Conservation (phyloP, 2,888 invertebrate genomes). For the Drosophila fungiperda region DNA sequence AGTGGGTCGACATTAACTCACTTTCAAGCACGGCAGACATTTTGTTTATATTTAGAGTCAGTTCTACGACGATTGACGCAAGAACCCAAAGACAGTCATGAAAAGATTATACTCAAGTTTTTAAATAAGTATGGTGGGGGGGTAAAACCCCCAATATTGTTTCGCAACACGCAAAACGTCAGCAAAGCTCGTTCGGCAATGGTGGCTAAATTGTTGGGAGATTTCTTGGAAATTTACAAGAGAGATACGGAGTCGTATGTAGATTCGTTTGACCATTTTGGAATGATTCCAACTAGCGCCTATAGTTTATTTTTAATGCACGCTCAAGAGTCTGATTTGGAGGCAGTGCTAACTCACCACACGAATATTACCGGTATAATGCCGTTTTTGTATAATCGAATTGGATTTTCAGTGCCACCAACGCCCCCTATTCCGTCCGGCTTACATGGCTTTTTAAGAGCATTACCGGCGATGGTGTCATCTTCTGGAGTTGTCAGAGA, state of each 20-base stretch:
- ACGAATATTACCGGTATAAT: conserved; percentile 84
- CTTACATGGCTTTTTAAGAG: conserved; percentile 84
- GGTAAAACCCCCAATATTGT: conserved; percentile 89
- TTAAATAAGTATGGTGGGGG: conserved; percentile 90
- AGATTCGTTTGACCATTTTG: conserved; percentile 89
- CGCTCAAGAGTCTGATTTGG: conserved; percentile 85
- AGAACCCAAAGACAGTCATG: conserved; percentile 83
- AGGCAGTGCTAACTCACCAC: conserved; percentile 83
- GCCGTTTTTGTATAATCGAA: conserved; percentile 84
- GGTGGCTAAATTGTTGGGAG: conserved; percentile 92
- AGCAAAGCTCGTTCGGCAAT: conserved; percentile 93
- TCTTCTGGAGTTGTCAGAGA: conserved; percentile 72
- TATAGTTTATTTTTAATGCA: conserved; percentile 88
- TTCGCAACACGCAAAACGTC: conserved; percentile 86
- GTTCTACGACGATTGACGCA: conserved; percentile 89
- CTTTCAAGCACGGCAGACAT: conserved; percentile 90
- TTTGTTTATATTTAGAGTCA: conserved; percentile 91
- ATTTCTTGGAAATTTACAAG: conserved; percentile 93
- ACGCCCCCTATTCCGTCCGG: conserved; percentile 85
- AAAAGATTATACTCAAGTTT: conserved; percentile 90
- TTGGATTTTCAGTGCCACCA: conserved; percentile 80
- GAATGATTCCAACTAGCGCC: conserved; percentile 85
- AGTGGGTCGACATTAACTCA: conserved; percentile 88
- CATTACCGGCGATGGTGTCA: conserved; percentile 83
- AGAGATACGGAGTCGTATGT: conserved; percentile 92